These are phyloP conservation scores for Drosophila azteca DNA, from an alignment of 1,140 invertebrate species.

Conservation along the genomic window DNA sequence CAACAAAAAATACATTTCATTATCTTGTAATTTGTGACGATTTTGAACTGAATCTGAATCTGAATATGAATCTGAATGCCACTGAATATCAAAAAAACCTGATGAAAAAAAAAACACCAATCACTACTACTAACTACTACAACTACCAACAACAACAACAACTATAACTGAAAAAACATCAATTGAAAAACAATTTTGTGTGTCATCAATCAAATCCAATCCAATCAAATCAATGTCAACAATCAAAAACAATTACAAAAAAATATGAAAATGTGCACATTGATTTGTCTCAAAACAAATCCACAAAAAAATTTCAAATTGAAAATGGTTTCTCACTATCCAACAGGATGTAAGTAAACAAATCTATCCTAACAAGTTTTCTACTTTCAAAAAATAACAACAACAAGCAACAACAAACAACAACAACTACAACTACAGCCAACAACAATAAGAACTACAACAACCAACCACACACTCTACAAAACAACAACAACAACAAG, in stretches of 20 bases:
- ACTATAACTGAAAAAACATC: conserved; percentile 43
- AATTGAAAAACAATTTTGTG: conserved; percentile 40
- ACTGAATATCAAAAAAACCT: conserved; percentile 8
- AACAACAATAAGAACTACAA: conserved; percentile 21
- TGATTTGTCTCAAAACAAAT: conserved; percentile 64
- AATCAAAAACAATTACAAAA: conserved; percentile 11
- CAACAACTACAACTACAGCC: conserved; percentile 17
- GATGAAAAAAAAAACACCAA: conserved; percentile 50
- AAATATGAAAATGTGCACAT: conserved; percentile 45
- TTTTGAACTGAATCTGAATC: conserved; percentile 37
- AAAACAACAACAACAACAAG: conserved; percentile 2
- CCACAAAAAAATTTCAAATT: conserved; percentile 55
- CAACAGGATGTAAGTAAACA: conserved; percentile 76
- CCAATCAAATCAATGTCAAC: conserved; percentile 4
- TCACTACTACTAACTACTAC: conserved; percentile 36
- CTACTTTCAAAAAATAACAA: conserved; percentile 35
- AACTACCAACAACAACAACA: conserved; percentile 42
- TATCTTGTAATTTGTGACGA: conserved; percentile 34
- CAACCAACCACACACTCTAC: conserved; percentile 2
- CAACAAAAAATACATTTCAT: conserved; percentile 24
- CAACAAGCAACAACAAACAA: conserved; percentile 20
- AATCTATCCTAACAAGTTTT: conserved; percentile 50
- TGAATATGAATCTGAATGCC: conserved; percentile 29
- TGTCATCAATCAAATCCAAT: conserved; percentile 30
- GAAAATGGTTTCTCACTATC: conserved; percentile 69